These are phyloP conservation scores for Ophthalmolycus amberensis DNA, from an alignment of 2,113 vertebrate genomes.

Conservation along the genomic window DNA sequence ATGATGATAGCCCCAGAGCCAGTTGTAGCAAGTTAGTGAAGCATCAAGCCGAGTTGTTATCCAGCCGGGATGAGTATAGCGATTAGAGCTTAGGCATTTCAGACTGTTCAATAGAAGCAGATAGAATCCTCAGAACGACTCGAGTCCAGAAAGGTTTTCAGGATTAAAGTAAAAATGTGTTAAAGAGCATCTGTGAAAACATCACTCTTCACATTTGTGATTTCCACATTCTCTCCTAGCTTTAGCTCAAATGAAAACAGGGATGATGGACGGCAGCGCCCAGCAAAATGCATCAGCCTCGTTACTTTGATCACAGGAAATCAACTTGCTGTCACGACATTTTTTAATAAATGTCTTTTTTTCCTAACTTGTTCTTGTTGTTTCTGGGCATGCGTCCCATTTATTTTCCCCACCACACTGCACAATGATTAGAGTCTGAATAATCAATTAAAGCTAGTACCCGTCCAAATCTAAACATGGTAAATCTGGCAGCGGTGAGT, in stretches of 20 bases:
- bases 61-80: background rate
- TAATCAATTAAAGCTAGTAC: background rate
- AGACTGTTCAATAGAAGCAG: background rate
- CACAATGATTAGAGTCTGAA: background rate
- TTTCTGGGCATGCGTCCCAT: constrained; percentile 3
- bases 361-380: constrained; percentile 2
- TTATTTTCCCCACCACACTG: background rate
- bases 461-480: background rate
- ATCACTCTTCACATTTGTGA: background rate
- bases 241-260: background rate
- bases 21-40: background rate
- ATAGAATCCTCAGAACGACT: background rate
- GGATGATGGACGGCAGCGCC: background rate
- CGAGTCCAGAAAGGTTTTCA: background rate
- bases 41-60: background rate
- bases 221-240: background rate
- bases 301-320: constrained; percentile 19
- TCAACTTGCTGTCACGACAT: background rate
- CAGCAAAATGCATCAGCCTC: background rate
- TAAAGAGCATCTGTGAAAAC: background rate
- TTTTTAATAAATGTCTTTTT: background rate
- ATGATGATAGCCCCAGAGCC: background rate
- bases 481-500: constrained; percentile 5
- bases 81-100: background rate
- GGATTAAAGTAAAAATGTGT: background rate